A percentile compares a stretch with the other conserved stretches of the same genome.
phyloP scores from a whole-genome alignment of 2,888 invertebrate species.

The Drosophila niveifrons region DNA sequence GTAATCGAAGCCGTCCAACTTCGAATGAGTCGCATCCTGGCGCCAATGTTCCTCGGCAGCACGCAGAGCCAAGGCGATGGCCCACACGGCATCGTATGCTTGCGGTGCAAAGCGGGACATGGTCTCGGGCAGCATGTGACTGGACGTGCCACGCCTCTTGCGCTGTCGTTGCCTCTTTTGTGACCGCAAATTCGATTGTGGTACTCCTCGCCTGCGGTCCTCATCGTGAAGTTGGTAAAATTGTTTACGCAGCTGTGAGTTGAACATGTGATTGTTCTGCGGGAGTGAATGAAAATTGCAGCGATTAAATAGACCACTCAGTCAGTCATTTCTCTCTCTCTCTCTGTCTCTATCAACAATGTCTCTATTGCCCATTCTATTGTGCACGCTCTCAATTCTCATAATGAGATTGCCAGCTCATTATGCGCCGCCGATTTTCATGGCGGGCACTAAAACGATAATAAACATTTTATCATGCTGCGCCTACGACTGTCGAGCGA shows the following conservation, averaged over 20 bases:
- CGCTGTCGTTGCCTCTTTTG: conserved; percentile 21
- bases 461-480: conserved; percentile 56
- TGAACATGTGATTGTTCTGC: conserved; percentile 85
- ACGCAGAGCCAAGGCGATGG: conserved; percentile 92
- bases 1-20: conserved; percentile 90
- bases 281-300: conserved; percentile 63
- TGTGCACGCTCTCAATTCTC: not conserved
- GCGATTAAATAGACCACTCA: conserved; percentile 69
- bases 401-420: conserved; percentile 77
- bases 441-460: conserved; percentile 61
- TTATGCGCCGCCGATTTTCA: conserved; percentile 63
- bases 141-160: conserved; percentile 48
- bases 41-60: conserved; percentile 88
- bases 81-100: conserved; percentile 96
- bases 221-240: conserved; percentile 75
- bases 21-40: conserved; percentile 81
- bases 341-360: not conserved
- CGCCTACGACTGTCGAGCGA: conserved; percentile 28
- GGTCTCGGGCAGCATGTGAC: conserved; percentile 55
- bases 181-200: conserved; percentile 57
- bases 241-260: conserved; percentile 82
- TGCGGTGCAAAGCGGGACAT: conserved; percentile 91
- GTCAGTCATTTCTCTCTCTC: too few relatives aligned
- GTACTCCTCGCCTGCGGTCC: conserved; percentile 33
- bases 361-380: not conserved